phyloP scores from a whole-genome alignment of 2,113 vertebrate genomes.

The Menidia beryllina region DNA sequence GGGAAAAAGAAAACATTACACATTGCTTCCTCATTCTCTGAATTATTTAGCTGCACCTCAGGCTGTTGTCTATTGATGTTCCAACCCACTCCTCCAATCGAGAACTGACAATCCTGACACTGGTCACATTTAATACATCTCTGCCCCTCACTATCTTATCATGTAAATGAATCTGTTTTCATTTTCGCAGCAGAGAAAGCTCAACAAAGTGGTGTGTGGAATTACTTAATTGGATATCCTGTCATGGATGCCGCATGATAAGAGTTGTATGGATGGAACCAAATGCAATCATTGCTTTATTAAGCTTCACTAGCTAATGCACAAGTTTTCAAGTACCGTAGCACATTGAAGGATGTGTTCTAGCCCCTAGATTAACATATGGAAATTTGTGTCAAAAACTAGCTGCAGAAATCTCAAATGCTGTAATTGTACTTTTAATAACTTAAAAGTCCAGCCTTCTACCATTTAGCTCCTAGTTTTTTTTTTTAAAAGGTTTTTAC shows the following conservation, averaged over 20 bases:
- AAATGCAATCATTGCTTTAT: conserved; percentile 74
- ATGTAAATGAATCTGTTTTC: conserved; percentile 56
- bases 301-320: conserved; percentile 57
- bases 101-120: conserved; percentile 55
- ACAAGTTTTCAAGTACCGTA: conserved; percentile 57
- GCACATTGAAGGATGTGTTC: conserved; percentile 54
- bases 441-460: conserved; percentile 24
- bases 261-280: conserved; percentile 55
- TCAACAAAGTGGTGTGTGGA: conserved; percentile 38
- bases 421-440: conserved; percentile 52
- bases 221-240: conserved; percentile 55
- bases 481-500: conserved; percentile 28
- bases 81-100: conserved; percentile 56
- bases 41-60: conserved; percentile 76
- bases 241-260: conserved; percentile 63
- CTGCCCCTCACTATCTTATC: conserved; percentile 65
- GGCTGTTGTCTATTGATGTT: conserved; percentile 76
- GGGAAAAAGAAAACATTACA: conserved; percentile 51
- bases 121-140: conserved; percentile 42
- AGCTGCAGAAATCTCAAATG: conserved; percentile 65
- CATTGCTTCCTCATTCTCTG: conserved; percentile 50
- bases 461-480: conserved; percentile 7
- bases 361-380: conserved; percentile 70
- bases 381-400: conserved; percentile 59
- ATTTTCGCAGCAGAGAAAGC: conserved; percentile 55